Evolutionary conservation across 2,888 invertebrate species (phyloP).

Genomic region (Notodromas monacha): DNA sequence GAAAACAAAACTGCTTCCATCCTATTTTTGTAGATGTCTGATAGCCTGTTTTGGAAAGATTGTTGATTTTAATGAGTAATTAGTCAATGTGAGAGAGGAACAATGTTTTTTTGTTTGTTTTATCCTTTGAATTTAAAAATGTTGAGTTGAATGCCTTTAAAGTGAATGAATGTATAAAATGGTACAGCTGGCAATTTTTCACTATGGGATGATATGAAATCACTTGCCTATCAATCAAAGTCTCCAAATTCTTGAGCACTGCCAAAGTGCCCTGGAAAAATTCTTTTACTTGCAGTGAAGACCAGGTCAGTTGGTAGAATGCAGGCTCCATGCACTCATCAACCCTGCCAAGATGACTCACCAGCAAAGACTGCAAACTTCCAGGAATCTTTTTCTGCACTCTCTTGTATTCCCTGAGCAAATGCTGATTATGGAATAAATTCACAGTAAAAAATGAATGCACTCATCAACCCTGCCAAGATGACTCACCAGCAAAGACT

Average conservation of each 20-base stretch:
- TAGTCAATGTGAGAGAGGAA: too few relatives aligned
- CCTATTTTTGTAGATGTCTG: conserved; percentile 62
- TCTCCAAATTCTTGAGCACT: conserved; percentile 45
- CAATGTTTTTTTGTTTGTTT: too few relatives aligned
- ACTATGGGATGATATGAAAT: conserved; percentile 7
- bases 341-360: conserved; percentile 52
- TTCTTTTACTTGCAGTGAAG: conserved; percentile 40
- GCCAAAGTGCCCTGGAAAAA: conserved; percentile 40
- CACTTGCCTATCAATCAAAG: conserved; percentile 22
- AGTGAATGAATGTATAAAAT: conserved; percentile 5
- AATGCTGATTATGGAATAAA: too few relatives aligned
- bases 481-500: conserved; percentile 63
- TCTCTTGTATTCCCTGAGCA: conserved; percentile 16
- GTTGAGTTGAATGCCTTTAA: too few relatives aligned
- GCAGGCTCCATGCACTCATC: conserved; percentile 37
- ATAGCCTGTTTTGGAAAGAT: conserved; percentile 37
- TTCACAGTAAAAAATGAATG: too few relatives aligned
- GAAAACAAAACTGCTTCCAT: conserved; percentile 53
- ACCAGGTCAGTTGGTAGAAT: conserved; percentile 48
- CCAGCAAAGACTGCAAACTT: conserved; percentile 51
- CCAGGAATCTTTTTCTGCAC: conserved; percentile 21
- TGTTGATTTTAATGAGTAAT: too few relatives aligned
- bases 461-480: conserved; percentile 47
- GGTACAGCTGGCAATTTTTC: neutral
- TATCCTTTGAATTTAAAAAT: too few relatives aligned